Evolutionary conservation across 2,797 vertebrate genomes (phyloP).

Genomic region (Pseudomugil tenellus): DNA sequence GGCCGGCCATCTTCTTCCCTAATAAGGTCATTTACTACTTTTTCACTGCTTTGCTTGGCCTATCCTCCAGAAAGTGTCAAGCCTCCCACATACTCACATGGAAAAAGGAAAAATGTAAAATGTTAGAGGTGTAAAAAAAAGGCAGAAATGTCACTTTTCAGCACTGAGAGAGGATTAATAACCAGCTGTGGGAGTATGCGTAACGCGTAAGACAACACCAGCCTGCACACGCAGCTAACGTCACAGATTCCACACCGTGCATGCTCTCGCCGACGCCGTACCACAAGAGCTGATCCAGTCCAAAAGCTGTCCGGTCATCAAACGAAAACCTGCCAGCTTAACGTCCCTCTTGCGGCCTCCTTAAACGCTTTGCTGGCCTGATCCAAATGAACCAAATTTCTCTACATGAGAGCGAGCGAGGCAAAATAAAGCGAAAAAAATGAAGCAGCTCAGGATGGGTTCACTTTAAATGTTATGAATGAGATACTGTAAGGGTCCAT

Average conservation of each 20-base stretch:
- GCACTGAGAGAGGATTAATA: constrained; percentile 24
- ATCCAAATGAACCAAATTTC: constrained; percentile 34
- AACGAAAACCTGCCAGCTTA: constrained; percentile 64
- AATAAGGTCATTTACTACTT: constrained; percentile 41
- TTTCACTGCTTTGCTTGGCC: not conserved
- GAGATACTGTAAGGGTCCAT: not conserved
- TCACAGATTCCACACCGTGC: constrained; percentile 68
- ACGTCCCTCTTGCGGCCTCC: constrained; percentile 41
- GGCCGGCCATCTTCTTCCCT: constrained; percentile 26
- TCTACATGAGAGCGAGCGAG: constrained; percentile 12
- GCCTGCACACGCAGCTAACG: constrained; percentile 60
- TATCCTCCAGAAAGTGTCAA: constrained; percentile 8
- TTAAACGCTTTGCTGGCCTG: constrained; percentile 33
- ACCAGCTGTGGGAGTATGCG: constrained; percentile 45
- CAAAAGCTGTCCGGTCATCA: constrained; percentile 70
- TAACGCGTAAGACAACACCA: constrained; percentile 57
- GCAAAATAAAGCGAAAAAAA: constrained; percentile 41
- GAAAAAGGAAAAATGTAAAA: constrained; percentile 1
- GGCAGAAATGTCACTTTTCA: constrained; percentile 32
- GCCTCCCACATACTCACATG: not conserved
- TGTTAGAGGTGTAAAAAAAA: not conserved
- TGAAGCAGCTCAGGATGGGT: constrained; percentile 7
- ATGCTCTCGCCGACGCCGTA: constrained; percentile 46
- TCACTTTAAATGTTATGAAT: not conserved
- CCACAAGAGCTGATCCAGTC: constrained; percentile 43